phyloP scores from a whole-genome alignment of 2,888 invertebrate genomes.

The Carabus problematicus region DNA sequence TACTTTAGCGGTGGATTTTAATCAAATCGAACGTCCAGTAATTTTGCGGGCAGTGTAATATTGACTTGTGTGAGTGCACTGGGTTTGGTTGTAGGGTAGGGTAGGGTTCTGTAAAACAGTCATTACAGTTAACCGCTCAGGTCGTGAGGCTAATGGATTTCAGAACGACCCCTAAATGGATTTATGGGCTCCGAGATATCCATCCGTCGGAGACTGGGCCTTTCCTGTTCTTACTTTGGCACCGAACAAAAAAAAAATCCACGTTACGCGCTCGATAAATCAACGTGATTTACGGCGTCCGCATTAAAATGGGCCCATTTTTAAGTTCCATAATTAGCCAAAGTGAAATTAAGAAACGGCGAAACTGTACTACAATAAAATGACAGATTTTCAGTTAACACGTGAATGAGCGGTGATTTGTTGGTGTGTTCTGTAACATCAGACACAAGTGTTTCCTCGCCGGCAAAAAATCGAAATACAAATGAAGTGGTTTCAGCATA shows the following conservation, averaged over 20 bases:
- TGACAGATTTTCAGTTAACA: not conserved
- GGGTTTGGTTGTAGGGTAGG: constrained; percentile 6
- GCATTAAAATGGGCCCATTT: constrained; percentile 34
- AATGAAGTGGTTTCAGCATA: too few relatives aligned
- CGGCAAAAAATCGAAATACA: too few relatives aligned
- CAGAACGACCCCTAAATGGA: constrained; percentile 42
- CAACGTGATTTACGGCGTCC: constrained; percentile 33
- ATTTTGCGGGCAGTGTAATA: constrained; percentile 36
- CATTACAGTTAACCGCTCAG: constrained; percentile 42
- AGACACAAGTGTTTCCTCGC: too few relatives aligned
- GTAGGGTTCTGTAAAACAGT: constrained; percentile 41
- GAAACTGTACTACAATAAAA: not conserved
- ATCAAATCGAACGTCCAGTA: constrained; percentile 4
- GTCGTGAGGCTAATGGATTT: constrained; percentile 42
- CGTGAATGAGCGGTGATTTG: too few relatives aligned
- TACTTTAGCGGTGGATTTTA: too few relatives aligned
- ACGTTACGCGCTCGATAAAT: constrained; percentile 32
- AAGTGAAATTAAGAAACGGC: constrained; percentile 19
- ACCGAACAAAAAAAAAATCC: constrained; percentile 39
- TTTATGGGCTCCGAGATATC: constrained; percentile 39
- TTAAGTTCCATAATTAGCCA: constrained; percentile 38
- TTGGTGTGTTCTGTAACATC: too few relatives aligned
- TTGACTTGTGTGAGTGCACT: not conserved
- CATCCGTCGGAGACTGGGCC: constrained; percentile 34
- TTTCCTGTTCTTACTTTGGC: constrained; percentile 18